Percentiles rank a stretch among this genome's conserved stretches.
These are phyloP conservation scores for Epistrophe eligans DNA, from an alignment of 2,888 invertebrate species.

Conservation along the genomic window DNA sequence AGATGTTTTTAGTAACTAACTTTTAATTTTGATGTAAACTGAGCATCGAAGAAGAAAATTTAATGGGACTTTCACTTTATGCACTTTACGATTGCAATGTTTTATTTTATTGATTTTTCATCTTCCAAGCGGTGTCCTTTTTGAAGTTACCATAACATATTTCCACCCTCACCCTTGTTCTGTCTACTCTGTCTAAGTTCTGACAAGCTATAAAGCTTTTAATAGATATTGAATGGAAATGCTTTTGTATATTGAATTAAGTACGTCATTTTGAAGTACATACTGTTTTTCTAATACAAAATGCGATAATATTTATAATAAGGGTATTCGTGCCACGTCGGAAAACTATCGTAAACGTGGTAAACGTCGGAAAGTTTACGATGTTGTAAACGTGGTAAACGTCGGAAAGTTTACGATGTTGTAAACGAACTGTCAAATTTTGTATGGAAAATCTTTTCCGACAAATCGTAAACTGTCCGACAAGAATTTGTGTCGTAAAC, in stretches of 20 bases:
- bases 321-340: no score
- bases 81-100: slow-evolving; percentile 57
- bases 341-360: no score
- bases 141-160: slow-evolving; percentile 73
- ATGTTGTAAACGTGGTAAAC: no score
- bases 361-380: no score
- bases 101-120: slow-evolving; percentile 82
- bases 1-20: neutral
- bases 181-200: slow-evolving; percentile 1
- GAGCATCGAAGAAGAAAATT: slow-evolving; percentile 7
- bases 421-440: no score
- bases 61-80: slow-evolving; percentile 54
- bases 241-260: neutral
- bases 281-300: no score
- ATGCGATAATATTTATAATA: no score
- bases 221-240: neutral
- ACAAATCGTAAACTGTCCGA: no score
- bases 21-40: slow-evolving; percentile 4
- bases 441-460: no score
- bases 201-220: slow-evolving; percentile 30
- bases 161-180: slow-evolving; percentile 50
- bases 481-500: no score
- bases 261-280: no score
- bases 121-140: slow-evolving; percentile 81
- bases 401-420: no score